Evolutionary conservation across 2,797 vertebrate genomes (phyloP).

Genomic region (Momotus momota): DNA sequence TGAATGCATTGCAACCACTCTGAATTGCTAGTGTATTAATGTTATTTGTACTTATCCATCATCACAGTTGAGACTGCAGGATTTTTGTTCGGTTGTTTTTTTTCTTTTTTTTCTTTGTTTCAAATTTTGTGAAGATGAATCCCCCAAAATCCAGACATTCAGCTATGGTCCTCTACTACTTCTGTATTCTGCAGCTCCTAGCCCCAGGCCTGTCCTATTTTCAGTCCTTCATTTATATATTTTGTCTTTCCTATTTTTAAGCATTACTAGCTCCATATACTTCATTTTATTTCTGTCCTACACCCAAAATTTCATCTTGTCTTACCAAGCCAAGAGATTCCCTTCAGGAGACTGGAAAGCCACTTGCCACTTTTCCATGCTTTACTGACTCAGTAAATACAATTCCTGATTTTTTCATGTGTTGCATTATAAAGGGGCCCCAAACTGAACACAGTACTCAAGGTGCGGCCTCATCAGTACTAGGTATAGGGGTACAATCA

Average conservation of each 20-base stretch:
- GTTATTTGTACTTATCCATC: background rate
- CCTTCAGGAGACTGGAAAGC: background rate
- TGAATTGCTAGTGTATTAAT: background rate
- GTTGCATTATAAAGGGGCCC: background rate
- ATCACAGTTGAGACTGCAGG: background rate
- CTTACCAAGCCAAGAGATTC: background rate
- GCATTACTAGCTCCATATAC: background rate
- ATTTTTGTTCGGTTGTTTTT: background rate
- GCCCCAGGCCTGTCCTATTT: background rate
- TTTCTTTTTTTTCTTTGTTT: background rate
- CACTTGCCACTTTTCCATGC: background rate
- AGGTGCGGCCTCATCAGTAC: background rate
- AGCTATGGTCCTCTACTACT: background rate
- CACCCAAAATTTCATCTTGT: background rate
- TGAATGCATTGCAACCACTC: background rate
- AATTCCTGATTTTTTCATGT: background rate
- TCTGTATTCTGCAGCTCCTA: background rate
- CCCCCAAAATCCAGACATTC: background rate
- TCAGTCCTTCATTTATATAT: background rate
- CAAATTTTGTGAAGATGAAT: background rate
- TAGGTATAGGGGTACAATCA: background rate
- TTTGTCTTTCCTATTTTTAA: background rate
- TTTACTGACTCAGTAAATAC: background rate
- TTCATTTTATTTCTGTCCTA: background rate
- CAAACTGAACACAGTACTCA: background rate